Evolutionary conservation across 2,113 vertebrate species (phyloP).

Genomic region (Cryptomyrus ogoouensis): DNA sequence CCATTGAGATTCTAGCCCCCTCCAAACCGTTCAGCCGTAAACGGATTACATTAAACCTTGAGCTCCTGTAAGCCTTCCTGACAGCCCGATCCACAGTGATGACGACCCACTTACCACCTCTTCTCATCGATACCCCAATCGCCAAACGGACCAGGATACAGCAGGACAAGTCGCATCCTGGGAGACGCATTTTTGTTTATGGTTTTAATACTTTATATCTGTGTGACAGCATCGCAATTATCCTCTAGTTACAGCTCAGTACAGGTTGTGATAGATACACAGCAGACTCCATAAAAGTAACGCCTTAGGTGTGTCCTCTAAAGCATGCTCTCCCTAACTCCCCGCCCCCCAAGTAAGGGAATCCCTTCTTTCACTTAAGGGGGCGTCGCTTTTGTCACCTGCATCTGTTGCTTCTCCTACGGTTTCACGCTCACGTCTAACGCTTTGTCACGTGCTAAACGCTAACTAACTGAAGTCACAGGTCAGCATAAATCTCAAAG

Average conservation of each 20-base stretch:
- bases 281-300: background rate
- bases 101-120: background rate
- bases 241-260: background rate
- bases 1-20: background rate
- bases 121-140: background rate
- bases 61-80: background rate
- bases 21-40: background rate
- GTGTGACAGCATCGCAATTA: background rate
- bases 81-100: background rate
- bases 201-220: background rate
- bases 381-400: background rate
- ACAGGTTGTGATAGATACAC: background rate
- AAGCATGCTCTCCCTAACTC: background rate
- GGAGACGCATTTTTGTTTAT: background rate
- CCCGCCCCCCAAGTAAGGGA: background rate
- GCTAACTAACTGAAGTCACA: background rate
- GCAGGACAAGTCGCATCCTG: background rate
- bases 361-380: background rate
- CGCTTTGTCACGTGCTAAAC: background rate
- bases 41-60: background rate
- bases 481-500: background rate
- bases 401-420: background rate
- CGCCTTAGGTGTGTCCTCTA: background rate
- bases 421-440: background rate
- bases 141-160: background rate